phyloP scores from a whole-genome alignment of 2,113 vertebrate genomes.

The Oriolus oriolus region DNA sequence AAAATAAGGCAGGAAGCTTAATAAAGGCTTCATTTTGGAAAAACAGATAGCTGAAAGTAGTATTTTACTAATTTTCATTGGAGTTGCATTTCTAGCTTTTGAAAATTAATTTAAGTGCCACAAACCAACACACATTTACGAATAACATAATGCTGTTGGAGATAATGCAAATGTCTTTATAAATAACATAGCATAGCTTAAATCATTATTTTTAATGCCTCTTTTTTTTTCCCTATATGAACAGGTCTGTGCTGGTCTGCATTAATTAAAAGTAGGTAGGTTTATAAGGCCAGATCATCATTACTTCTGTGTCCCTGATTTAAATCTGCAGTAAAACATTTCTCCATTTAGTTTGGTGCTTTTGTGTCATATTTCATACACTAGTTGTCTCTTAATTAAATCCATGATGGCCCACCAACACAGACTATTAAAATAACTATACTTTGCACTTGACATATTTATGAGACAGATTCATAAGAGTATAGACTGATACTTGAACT shows the following conservation, averaged over 20 bases:
- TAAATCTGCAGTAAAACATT: slow-evolving; percentile 79
- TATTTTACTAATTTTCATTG: slow-evolving; percentile 53
- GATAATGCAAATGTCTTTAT: slow-evolving; percentile 68
- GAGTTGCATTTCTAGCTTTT: slow-evolving; percentile 38
- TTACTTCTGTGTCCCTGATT: slow-evolving; percentile 72
- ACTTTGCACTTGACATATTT: slow-evolving; percentile 81
- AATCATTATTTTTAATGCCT: slow-evolving; percentile 69
- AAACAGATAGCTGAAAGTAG: neutral
- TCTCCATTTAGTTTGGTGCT: slow-evolving; percentile 78
- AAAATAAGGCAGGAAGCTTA: neutral
- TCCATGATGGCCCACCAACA: slow-evolving; percentile 80
- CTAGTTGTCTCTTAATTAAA: slow-evolving; percentile 84
- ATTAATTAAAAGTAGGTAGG: slow-evolving; percentile 76
- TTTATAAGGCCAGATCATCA: slow-evolving; percentile 71
- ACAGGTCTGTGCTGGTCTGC: slow-evolving; percentile 59
- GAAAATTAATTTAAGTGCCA: slow-evolving; percentile 62
- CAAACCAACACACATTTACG: slow-evolving; percentile 51
- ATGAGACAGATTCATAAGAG: slow-evolving; percentile 76
- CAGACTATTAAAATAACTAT: slow-evolving; percentile 82
- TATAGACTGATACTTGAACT: slow-evolving; percentile 78
- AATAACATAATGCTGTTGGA: slow-evolving; percentile 65
- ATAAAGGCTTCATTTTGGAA: neutral
- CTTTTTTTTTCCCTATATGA: slow-evolving; percentile 36
- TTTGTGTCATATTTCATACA: slow-evolving; percentile 80
- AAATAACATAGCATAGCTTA: slow-evolving; percentile 66